phyloP scores from a whole-genome alignment of 2,113 vertebrate species.

The Cololabis saira region DNA sequence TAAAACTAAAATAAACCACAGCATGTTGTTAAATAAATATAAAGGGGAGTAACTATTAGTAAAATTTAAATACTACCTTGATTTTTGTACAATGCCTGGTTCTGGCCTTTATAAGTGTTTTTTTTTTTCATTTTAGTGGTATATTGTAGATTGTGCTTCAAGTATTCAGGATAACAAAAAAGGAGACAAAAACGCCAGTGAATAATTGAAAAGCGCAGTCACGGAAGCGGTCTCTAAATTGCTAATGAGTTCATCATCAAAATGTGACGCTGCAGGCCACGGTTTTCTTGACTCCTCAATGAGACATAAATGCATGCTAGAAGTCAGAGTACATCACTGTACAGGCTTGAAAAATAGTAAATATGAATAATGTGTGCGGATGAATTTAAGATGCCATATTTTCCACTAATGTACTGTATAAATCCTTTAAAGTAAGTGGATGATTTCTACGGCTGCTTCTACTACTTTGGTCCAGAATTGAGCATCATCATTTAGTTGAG shows the following conservation, averaged over 20 bases:
- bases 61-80: not conserved
- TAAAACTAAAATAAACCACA: not conserved
- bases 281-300: slow-evolving; percentile 33
- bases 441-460: slow-evolving; percentile 17
- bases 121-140: not conserved
- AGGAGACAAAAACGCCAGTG: slow-evolving; percentile 32
- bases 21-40: not conserved
- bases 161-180: not conserved
- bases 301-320: slow-evolving; percentile 21
- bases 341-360: slow-evolving; percentile 18
- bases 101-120: not conserved
- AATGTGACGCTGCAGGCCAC: slow-evolving; percentile 52
- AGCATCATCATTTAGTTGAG: slow-evolving; percentile 37
- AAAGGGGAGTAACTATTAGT: not conserved
- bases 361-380: slow-evolving; percentile 21
- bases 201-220: slow-evolving; percentile 69
- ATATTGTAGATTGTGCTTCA: slow-evolving; percentile 11
- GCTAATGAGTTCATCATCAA: slow-evolving; percentile 68
- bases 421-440: slow-evolving; percentile 41
- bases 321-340: slow-evolving; percentile 10
- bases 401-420: slow-evolving; percentile 20
- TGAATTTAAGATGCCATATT: slow-evolving; percentile 36
- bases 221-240: slow-evolving; percentile 66
- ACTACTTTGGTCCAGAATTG: slow-evolving; percentile 18
- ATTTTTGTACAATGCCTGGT: not conserved